These are phyloP conservation scores for Amazonetta brasiliensis DNA, from an alignment of 2,797 vertebrate genomes.

Conservation along the genomic window DNA sequence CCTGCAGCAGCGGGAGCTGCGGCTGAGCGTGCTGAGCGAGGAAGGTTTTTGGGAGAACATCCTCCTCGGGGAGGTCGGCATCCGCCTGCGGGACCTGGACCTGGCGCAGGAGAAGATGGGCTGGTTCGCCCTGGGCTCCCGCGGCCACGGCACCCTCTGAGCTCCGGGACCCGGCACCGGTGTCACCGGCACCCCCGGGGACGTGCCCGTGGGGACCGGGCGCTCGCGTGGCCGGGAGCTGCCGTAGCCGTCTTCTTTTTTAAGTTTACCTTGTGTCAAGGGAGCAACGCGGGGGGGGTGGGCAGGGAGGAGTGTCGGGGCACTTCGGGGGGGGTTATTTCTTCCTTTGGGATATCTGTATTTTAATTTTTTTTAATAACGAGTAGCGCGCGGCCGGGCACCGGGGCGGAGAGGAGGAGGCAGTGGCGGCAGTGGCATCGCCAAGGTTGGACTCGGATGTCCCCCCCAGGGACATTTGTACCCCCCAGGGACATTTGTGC, in stretches of 20 bases:
- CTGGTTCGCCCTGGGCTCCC: conserved; percentile 90
- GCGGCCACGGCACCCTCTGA: conserved; percentile 79
- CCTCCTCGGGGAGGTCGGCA: conserved; percentile 91
- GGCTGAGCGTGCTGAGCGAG: conserved; percentile 92
- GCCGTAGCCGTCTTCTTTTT: conserved; percentile 43
- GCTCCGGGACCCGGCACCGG: not conserved
- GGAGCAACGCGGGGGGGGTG: conserved; percentile 74
- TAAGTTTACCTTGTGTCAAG: conserved; percentile 86
- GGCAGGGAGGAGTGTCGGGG: conserved; percentile 1
- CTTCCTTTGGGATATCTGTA: conserved; percentile 54
- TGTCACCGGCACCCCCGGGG: not conserved
- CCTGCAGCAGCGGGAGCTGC: conserved; percentile 92
- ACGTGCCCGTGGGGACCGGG: not conserved
- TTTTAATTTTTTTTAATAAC: conserved; percentile 77
- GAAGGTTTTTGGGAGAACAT: conserved; percentile 97
- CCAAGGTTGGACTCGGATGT: not conserved
- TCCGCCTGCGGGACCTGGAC: conserved; percentile 87
- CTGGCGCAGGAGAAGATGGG: conserved; percentile 91
- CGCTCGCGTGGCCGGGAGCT: not conserved
- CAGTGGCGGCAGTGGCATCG: not conserved
- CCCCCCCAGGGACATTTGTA: not conserved
- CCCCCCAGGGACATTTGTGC: not conserved
- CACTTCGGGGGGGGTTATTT: not conserved
- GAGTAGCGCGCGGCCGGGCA: conserved; percentile 61
- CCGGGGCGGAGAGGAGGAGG: not conserved